Evolutionary conservation across 2,797 vertebrate genomes (phyloP).

Genomic region (Hyperoplus immaculatus): DNA sequence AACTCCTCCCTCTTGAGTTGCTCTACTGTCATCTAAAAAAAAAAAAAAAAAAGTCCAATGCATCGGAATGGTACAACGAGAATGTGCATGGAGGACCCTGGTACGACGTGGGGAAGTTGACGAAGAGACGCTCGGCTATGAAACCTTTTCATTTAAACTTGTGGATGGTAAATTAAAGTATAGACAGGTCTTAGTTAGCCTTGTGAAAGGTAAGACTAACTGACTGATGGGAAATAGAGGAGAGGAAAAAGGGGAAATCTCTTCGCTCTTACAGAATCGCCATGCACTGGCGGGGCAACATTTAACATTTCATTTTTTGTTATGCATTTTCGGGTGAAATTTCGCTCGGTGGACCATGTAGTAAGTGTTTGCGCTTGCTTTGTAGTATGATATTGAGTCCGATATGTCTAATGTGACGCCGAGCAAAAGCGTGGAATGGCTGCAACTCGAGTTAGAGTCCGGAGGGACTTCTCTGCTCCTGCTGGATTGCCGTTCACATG

Average conservation of each 20-base stretch:
- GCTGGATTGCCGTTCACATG: constrained; percentile 96
- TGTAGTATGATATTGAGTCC: constrained; percentile 68
- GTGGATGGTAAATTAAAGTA: not conserved
- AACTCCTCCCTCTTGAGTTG: constrained; percentile 82
- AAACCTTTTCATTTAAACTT: not conserved
- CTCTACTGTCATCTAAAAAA: constrained; percentile 73
- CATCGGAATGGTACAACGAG: constrained; percentile 74
- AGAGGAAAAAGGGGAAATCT: constrained; percentile 65
- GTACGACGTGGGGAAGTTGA: constrained; percentile 59
- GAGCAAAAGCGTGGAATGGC: constrained; percentile 96
- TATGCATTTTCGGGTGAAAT: constrained; percentile 29
- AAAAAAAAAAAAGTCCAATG: constrained; percentile 52
- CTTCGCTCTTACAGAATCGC: constrained; percentile 60
- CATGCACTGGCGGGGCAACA: constrained; percentile 59
- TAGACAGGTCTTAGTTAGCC: constrained; percentile 3
- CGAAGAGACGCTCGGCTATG: constrained; percentile 6
- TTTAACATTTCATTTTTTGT: constrained; percentile 21
- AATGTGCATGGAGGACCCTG: constrained; percentile 57
- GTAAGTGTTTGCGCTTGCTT: constrained; percentile 47
- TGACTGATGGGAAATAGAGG: constrained; percentile 74
- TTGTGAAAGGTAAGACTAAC: constrained; percentile 32
- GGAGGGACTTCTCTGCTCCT: constrained; percentile 91
- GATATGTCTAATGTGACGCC: constrained; percentile 89
- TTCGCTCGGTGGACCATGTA: constrained; percentile 50
- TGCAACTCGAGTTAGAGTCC: constrained; percentile 93